Evolutionary conservation across 2,113 vertebrate genomes (phyloP).

Genomic region (Nycticebus coucang): DNA sequence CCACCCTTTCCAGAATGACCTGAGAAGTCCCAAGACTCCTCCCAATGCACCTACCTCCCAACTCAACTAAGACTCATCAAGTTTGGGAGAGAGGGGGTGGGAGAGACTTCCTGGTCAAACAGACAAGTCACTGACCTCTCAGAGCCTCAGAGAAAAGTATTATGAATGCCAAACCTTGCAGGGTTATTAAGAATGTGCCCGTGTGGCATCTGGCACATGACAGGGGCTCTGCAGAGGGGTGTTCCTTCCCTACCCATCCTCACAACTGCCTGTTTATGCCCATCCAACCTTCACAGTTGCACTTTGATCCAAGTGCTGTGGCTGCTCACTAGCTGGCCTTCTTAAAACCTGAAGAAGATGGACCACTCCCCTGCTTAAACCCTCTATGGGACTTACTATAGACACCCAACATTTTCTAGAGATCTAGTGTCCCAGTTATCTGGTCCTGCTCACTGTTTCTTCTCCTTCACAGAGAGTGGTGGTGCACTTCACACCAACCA

Average conservation of each 20-base stretch:
- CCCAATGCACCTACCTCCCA: background rate
- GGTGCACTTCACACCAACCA: background rate
- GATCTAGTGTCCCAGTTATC: background rate
- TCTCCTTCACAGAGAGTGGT: no score
- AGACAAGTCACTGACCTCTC: background rate
- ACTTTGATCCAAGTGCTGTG: background rate
- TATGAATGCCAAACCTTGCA: background rate
- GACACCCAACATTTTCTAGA: background rate
- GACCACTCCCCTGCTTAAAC: background rate
- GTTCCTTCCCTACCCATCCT: background rate
- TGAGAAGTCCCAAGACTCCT: background rate
- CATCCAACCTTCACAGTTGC: background rate
- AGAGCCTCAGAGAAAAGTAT: background rate
- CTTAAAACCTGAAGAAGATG: background rate
- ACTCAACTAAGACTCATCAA: background rate
- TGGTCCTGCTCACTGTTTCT: background rate
- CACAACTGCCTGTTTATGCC: background rate
- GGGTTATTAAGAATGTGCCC: background rate
- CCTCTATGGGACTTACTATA: fast-evolving
- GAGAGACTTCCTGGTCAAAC: background rate
- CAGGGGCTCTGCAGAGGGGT: background rate
- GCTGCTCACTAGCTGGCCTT: background rate
- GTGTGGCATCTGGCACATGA: background rate
- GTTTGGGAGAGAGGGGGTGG: background rate
- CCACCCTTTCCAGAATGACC: background rate